These are phyloP conservation scores for Struthidea cinerea DNA, from an alignment of 2,113 vertebrate genomes.

Conservation along the genomic window DNA sequence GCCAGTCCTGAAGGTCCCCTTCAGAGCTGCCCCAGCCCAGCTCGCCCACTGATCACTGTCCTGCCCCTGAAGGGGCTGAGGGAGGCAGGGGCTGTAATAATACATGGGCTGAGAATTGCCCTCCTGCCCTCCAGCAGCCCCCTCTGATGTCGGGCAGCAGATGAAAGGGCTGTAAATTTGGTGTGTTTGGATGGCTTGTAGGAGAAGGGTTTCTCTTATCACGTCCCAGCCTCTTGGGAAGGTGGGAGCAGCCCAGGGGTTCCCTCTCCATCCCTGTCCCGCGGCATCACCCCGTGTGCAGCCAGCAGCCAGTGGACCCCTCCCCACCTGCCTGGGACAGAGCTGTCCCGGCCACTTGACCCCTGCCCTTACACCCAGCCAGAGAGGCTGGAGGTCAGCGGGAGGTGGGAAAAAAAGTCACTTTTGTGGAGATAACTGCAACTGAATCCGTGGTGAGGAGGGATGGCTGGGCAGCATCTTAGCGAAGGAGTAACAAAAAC, in stretches of 20 bases:
- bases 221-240: not conserved
- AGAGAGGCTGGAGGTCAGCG: not conserved
- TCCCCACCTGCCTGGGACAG: not conserved
- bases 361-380: not conserved
- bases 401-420: no score
- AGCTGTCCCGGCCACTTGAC: not conserved
- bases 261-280: not conserved
- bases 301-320: fast-evolving
- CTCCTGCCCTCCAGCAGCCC: not conserved
- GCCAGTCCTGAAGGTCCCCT: not conserved
- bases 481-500: slow-evolving; percentile 11
- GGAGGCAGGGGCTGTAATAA: not conserved
- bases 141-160: not conserved
- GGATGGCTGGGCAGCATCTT: not conserved
- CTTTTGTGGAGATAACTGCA: not conserved
- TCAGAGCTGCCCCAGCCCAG: not conserved
- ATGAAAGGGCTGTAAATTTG: not conserved
- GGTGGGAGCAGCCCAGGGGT: not conserved
- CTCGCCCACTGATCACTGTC: not conserved
- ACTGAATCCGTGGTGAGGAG: not conserved
- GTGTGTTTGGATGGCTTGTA: not conserved
- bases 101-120: not conserved
- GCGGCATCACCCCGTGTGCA: fast-evolving
- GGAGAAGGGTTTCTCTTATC: not conserved
- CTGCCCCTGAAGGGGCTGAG: not conserved